Conservation (phyloP, 2,888 invertebrate genomes). For the Gortyna flavago region DNA sequence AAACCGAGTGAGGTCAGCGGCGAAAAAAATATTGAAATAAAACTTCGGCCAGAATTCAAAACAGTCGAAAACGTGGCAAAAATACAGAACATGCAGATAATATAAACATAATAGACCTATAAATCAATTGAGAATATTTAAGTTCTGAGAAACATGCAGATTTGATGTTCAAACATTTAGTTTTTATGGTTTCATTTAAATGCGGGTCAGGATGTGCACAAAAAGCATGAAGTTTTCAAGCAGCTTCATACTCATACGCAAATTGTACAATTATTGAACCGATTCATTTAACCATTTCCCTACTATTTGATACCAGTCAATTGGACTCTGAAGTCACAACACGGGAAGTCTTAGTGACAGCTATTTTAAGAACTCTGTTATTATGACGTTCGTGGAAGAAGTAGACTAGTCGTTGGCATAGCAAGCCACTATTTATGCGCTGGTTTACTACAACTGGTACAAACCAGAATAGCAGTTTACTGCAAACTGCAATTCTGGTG, state of each 20-base stretch:
- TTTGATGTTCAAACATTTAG: slow-evolving; percentile 34
- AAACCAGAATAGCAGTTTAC: slow-evolving; percentile 1
- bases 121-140: slow-evolving; percentile 56
- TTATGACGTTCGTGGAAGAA: slow-evolving; percentile 37
- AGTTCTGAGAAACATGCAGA: slow-evolving; percentile 43
- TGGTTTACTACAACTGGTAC: background rate
- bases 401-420: slow-evolving; percentile 34
- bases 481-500: no score
- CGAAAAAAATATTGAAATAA: slow-evolving; percentile 40
- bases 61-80: slow-evolving; percentile 44
- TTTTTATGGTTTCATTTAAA: slow-evolving; percentile 44
- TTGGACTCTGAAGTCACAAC: slow-evolving; percentile 26
- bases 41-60: slow-evolving; percentile 25
- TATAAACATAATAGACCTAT: slow-evolving; percentile 45
- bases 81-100: slow-evolving; percentile 46
- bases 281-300: slow-evolving; percentile 4
- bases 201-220: slow-evolving; percentile 10
- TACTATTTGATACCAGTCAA: slow-evolving; percentile 14
- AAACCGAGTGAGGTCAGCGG: slow-evolving; percentile 42
- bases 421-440: slow-evolving; percentile 21
- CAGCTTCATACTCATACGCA: background rate
- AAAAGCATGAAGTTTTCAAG: slow-evolving; percentile 8
- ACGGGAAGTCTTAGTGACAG: slow-evolving; percentile 14
- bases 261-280: slow-evolving; percentile 3
- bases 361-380: slow-evolving; percentile 34